Evolutionary conservation across 2,888 invertebrate species (phyloP), one percentile per base, ranked within the genome.

Genomic region (Drosophila ezoana): DNA sequence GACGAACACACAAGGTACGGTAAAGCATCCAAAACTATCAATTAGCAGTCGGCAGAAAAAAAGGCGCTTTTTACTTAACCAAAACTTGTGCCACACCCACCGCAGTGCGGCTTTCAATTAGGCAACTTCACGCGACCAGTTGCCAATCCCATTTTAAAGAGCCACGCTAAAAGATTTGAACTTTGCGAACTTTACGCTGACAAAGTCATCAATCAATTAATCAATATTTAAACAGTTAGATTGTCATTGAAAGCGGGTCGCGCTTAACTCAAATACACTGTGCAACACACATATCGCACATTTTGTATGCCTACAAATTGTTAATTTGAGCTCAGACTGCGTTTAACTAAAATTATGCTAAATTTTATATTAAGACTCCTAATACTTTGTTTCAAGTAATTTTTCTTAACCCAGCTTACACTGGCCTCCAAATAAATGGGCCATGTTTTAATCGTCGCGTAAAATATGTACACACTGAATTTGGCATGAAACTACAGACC

Each of bases 161-260:
- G 56, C n/a, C 47, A 32, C 41, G 74, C 74, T 73, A 60, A 73
- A 33, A 57, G 44, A 49, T 35, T 54, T 67, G 44, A 74, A 61
- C 75, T 60, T 57, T 41, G 52, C 45, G 61, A 75, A 75, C 72
- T 61, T 49, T 54, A 23, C 8, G 68, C 23, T 53, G 43, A 18
- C 64, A 71, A 60, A 56, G 72, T 64, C 64, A 57, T 53, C 38
- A 54, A 58, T 43, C 38, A 54, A 58, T 43, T 37, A 23, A 56
- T 53, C 59, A 70, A 75, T 68, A 61, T 49, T 66, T 66, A 49
- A 18, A 10, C 32, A 57, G 13, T 18, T 18, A 18, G 14, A 35
- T 32, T 48, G 38, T 11, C 45, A 33, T 13, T 3, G 8, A 45
- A 48, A 58, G 20, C 33, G n/a, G 35, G 16, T 48, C 32, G 47